phyloP scores from a whole-genome alignment of 2,113 vertebrate genomes.

The Cathartes aura region DNA sequence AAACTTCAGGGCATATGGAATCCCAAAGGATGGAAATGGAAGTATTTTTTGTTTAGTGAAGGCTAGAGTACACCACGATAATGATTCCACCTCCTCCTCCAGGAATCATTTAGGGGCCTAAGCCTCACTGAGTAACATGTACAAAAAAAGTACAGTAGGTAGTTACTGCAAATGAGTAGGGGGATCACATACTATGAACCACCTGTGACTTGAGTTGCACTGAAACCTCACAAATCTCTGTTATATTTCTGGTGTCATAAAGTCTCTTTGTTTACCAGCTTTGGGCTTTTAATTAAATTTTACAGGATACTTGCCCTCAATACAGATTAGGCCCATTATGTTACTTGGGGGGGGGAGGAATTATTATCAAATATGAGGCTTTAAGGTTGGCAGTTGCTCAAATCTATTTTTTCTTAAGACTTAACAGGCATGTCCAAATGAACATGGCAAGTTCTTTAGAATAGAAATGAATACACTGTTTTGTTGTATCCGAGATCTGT shows the following conservation, averaged over 20 bases:
- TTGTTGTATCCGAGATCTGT: not conserved
- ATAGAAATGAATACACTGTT: not conserved
- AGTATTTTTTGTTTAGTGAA: conserved; percentile 32
- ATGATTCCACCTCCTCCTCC: not conserved
- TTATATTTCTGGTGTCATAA: not conserved
- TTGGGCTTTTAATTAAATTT: conserved; percentile 52
- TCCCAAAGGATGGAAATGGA: conserved; percentile 13
- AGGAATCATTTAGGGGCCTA: not conserved
- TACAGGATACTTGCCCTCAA: conserved; percentile 38
- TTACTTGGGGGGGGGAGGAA: not conserved
- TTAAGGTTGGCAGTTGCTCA: conserved; percentile 47
- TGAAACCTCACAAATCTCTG: not conserved
- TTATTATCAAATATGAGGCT: not conserved
- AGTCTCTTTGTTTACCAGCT: conserved; percentile 17
- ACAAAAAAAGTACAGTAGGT: not conserved
- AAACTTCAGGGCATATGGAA: not conserved
- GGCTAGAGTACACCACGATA: not conserved
- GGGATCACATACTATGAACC: not conserved
- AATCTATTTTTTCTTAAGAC: conserved; percentile 36
- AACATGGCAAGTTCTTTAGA: conserved; percentile 14
- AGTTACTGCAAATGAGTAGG: not conserved
- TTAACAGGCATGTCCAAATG: conserved; percentile 49
- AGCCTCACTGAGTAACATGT: not conserved
- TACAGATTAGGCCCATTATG: conserved; percentile 35
- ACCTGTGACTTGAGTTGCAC: not conserved